Conservation (phyloP, 2,888 invertebrate genomes). For the Apamea anceps region DNA sequence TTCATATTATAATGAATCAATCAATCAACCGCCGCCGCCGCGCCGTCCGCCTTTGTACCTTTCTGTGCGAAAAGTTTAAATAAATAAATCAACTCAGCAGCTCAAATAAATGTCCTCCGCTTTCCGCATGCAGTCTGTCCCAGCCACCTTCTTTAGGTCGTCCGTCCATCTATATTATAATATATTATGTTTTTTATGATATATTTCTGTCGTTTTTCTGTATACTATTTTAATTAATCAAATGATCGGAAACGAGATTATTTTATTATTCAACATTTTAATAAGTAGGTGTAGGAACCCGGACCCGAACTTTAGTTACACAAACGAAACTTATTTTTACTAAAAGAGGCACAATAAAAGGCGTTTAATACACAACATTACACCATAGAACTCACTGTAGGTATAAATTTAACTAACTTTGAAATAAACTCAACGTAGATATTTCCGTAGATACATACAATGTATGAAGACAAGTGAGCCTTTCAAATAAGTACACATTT, state of each 20-base stretch:
- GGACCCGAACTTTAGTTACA: slow-evolving; percentile 65
- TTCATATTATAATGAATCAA: not conserved
- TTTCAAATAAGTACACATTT: slow-evolving; percentile 34
- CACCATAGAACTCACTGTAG: not conserved
- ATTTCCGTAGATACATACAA: not conserved
- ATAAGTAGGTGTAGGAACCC: slow-evolving; percentile 53
- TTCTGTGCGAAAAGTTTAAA: too few relatives aligned
- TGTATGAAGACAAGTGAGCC: slow-evolving; percentile 7
- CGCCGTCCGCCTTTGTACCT: too few relatives aligned
- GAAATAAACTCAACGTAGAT: not conserved
- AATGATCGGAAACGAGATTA: not conserved
- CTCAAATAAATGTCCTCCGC: too few relatives aligned
- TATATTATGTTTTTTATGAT: not conserved
- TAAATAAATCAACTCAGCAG: too few relatives aligned
- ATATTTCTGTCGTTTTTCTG: not conserved
- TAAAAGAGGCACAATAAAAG: slow-evolving; percentile 76
- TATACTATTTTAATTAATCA: not conserved
- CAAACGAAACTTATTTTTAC: slow-evolving; percentile 75
- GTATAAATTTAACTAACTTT: not conserved
- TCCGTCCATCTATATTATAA: too few relatives aligned
- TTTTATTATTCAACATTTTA: slow-evolving; percentile 23
- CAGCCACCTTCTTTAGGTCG: too few relatives aligned
- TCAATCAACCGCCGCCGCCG: too few relatives aligned
- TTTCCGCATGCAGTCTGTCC: too few relatives aligned
- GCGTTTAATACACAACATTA: slow-evolving; percentile 51